Percentiles rank a stretch among this genome's conserved stretches.
Evolutionary conservation across 2,888 invertebrate species (phyloP).

Genomic region (Nudaria mundana): DNA sequence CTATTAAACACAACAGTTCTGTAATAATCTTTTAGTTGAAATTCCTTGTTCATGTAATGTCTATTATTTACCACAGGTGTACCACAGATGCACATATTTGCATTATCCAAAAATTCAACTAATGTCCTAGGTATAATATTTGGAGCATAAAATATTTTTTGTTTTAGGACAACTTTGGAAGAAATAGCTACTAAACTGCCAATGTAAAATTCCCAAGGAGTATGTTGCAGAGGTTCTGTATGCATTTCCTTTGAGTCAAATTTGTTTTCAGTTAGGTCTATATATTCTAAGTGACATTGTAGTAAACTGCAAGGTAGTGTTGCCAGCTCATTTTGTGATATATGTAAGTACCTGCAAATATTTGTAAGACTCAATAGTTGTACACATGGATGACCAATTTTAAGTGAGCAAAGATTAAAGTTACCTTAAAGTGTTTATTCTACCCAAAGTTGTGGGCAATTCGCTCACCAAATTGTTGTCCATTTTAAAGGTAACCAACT

Average conservation of each 20-base stretch:
- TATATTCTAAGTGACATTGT: conserved; percentile 72
- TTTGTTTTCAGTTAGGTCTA: conserved; percentile 82
- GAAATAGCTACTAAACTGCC: conserved; percentile 79
- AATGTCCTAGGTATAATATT: conserved; percentile 82
- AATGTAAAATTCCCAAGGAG: conserved; percentile 62
- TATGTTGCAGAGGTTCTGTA: conserved; percentile 19
- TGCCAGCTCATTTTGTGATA: conserved; percentile 77
- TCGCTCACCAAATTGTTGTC: conserved; percentile 81
- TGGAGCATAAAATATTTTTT: conserved; percentile 77
- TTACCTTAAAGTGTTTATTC: conserved; percentile 75
- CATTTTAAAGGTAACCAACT: conserved; percentile 83
- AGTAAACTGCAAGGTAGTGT: conserved; percentile 83
- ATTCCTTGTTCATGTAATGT: conserved; percentile 50
- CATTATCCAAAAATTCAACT: conserved; percentile 81
- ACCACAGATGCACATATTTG: conserved; percentile 84
- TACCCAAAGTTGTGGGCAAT: conserved; percentile 85
- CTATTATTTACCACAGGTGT: conserved; percentile 60
- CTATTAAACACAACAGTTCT: conserved; percentile 60
- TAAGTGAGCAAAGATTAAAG: neutral
- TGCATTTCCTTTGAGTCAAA: conserved; percentile 50
- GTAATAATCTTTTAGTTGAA: conserved; percentile 61
- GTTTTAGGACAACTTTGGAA: conserved; percentile 74
- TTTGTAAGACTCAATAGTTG: neutral
- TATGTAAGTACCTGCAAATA: conserved; percentile 72
- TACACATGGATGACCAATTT: neutral